These are phyloP conservation scores for Plectus sambesii DNA, from an alignment of 1,140 invertebrate genomes.

Conservation along the genomic window DNA sequence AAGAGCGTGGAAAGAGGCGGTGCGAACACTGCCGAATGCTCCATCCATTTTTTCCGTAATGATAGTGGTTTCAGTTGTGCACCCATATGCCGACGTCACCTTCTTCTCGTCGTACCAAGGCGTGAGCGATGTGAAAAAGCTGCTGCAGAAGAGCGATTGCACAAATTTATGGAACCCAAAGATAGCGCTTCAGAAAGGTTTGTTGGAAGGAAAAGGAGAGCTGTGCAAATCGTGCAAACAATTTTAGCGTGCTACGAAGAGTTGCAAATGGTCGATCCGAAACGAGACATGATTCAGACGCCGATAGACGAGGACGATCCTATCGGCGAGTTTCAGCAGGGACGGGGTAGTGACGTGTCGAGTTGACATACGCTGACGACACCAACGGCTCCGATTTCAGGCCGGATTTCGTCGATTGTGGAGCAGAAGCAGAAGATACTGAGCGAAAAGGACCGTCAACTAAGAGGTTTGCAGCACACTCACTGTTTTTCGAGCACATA, in stretches of 20 bases:
- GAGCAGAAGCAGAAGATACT: too few species aligned
- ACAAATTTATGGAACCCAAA: background rate
- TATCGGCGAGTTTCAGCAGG: background rate
- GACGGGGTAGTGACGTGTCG: background rate
- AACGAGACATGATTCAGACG: conserved; percentile 1
- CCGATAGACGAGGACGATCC: background rate
- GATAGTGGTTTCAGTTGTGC: background rate
- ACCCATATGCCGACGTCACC: background rate
- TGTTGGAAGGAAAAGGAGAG: background rate
- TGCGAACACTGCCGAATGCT: background rate
- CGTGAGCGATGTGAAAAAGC: background rate
- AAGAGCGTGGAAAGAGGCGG: background rate
- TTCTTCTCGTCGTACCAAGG: background rate
- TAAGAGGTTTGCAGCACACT: too few species aligned
- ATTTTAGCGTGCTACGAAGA: background rate
- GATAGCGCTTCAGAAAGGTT: background rate
- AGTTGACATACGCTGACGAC: background rate
- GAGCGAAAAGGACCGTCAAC: too few species aligned
- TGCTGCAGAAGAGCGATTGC: background rate
- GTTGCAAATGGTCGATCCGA: background rate
- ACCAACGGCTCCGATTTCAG: too few species aligned
- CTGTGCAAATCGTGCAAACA: background rate
- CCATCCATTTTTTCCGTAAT: too few species aligned
- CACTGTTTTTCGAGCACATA: too few species aligned
- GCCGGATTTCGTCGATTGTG: too few species aligned